These are phyloP conservation scores for Scelioninae gen. 1 DNA, from an alignment of 2,888 invertebrate genomes.

Conservation along the genomic window DNA sequence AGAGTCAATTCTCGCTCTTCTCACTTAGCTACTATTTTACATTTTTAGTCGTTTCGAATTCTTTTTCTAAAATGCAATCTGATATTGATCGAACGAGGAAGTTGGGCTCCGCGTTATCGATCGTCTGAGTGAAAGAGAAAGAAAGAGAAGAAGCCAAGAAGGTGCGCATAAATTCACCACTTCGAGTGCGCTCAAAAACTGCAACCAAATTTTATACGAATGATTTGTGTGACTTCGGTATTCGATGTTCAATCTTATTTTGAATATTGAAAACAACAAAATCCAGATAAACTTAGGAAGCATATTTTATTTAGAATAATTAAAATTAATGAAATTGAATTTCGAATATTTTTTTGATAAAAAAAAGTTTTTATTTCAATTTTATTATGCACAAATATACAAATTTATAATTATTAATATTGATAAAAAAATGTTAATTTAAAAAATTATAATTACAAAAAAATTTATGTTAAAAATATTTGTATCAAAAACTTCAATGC, in stretches of 20 bases:
- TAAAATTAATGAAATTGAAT: too few relatives aligned
- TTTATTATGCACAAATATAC: too few relatives aligned
- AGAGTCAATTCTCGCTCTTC: conserved; percentile 13
- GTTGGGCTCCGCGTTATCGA: conserved; percentile 73
- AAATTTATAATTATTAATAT: too few relatives aligned
- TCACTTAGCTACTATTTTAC: conserved; percentile 10
- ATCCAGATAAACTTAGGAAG: neutral
- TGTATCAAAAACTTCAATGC: too few relatives aligned
- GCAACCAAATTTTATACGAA: neutral
- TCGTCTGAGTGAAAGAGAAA: conserved; percentile 73
- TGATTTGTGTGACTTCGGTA: neutral
- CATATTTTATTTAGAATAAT: too few relatives aligned
- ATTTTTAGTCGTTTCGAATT: neutral
- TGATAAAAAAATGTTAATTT: too few relatives aligned
- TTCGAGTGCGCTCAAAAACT: conserved; percentile 26
- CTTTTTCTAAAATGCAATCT: conserved; percentile 45
- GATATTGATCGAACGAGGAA: conserved; percentile 73
- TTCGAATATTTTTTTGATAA: too few relatives aligned
- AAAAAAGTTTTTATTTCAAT: too few relatives aligned
- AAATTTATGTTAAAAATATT: too few relatives aligned
- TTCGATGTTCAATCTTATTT: neutral
- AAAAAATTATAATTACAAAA: too few relatives aligned
- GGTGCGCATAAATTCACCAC: conserved; percentile 66
- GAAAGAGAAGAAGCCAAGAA: conserved; percentile 74
- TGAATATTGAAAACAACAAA: neutral